Percentiles rank a stretch among this genome's conserved stretches.
These are phyloP conservation scores for Neomonachus schauinslandi DNA, from an alignment of 2,113 vertebrate genomes.

Conservation along the genomic window DNA sequence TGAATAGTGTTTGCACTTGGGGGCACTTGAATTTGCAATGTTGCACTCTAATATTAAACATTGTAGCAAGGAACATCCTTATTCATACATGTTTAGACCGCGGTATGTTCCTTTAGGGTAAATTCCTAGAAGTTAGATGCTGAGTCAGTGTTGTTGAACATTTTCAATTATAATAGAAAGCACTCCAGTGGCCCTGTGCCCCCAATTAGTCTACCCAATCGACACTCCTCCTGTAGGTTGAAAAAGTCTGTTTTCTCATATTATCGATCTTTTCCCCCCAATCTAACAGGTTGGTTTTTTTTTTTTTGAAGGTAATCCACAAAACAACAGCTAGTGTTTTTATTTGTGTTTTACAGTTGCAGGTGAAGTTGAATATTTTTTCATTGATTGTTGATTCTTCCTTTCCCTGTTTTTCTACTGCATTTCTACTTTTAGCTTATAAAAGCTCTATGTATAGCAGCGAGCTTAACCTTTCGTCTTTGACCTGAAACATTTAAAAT, in stretches of 20 bases:
- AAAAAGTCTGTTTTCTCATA: constrained; percentile 9
- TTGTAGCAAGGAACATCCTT: not conserved
- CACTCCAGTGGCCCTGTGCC: no score
- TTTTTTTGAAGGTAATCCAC: not conserved
- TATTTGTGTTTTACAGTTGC: not conserved
- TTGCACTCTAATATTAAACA: not conserved
- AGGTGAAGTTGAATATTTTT: not conserved
- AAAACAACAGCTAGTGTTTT: not conserved
- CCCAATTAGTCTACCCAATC: not conserved
- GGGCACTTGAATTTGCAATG: not conserved
- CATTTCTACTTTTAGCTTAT: not conserved
- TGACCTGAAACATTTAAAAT: constrained; percentile 54
- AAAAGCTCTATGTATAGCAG: not conserved
- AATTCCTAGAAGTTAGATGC: not conserved
- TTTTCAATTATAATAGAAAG: not conserved
- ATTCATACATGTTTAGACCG: not conserved
- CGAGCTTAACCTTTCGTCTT: not conserved
- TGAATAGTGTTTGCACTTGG: not conserved
- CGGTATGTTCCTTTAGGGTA: not conserved
- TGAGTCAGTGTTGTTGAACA: not conserved
- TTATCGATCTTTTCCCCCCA: not conserved
- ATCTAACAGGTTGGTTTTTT: not conserved
- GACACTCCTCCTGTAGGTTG: not conserved
- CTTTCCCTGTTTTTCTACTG: not conserved
- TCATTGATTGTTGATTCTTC: not conserved